Evolutionary conservation across 2,113 vertebrate species (phyloP).

Genomic region (Isurus oxyrinchus): DNA sequence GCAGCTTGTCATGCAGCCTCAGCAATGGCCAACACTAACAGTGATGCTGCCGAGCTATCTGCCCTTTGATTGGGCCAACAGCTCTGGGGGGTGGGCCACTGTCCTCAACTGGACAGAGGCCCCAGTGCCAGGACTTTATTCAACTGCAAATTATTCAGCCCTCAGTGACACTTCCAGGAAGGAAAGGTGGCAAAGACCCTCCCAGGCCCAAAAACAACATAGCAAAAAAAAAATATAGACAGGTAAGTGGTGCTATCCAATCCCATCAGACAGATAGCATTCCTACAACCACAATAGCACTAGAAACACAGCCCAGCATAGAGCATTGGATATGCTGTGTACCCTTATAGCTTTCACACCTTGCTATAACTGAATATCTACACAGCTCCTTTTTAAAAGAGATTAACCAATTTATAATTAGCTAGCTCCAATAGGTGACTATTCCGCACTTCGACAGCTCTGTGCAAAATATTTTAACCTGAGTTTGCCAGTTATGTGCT

Average conservation of each 20-base stretch:
- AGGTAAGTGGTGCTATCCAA: neutral
- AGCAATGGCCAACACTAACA: neutral
- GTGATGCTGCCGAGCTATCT: neutral
- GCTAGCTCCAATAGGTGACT: neutral
- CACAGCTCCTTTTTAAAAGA: neutral
- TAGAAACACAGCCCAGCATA: neutral
- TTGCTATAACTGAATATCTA: neutral
- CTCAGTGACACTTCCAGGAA: neutral
- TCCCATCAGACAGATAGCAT: neutral
- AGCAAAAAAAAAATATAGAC: neutral
- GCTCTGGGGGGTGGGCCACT: too few species aligned
- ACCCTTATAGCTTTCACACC: neutral
- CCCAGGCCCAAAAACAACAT: neutral
- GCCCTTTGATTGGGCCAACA: too few species aligned
- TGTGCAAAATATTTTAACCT: neutral
- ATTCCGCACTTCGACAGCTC: neutral
- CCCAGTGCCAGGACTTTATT: neutral
- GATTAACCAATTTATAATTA: neutral
- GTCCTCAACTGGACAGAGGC: neutral
- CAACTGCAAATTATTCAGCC: too few species aligned
- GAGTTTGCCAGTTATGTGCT: neutral
- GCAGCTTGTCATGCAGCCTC: neutral
- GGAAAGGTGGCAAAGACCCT: neutral
- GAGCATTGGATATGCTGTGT: neutral
- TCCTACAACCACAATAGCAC: neutral